Base-by-base conservation (phyloP, 2,797 vertebrate genomes). In the Notamacropus eugenii region DNA sequence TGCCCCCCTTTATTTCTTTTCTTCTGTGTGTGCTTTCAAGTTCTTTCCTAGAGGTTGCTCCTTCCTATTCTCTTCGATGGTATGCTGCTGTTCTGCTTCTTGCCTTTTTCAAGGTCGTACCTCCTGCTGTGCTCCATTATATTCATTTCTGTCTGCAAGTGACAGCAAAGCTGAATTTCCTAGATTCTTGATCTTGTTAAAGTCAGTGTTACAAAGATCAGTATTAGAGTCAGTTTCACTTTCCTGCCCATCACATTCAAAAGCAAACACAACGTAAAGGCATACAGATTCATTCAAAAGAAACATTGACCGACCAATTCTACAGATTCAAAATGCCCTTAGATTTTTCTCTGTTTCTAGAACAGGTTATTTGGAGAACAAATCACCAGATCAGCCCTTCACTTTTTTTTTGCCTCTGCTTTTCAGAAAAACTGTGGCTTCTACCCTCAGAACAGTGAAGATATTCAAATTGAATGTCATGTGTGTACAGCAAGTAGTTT, bases 181-280 rank as follows among this genome's bases (percentile, higher is more conserved):
- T 62, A 91, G 29, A 58, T 87, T 93, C 93, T 96, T 96, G 93
- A 93, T 97, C 90, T 96, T 97, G 92, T 97, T 95, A 93, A 95
- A 96, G 90, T 96, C 91, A 93, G 27, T 93, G n/a, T 95, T 97
- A 97, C 67, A 96, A 96, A 96, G 94, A 96, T 96, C 31, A 96
- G 74, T 97, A 96, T 92, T 94, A 96, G 95, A 97, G 87, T 96
- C 67, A 90, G 90, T 93, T 98, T 97, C 92, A 90, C 54, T 97
- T 96, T 93, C 46, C 93, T 97, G 90, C 34, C 92, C 82, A 90
- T 95, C 74, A 95, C n/a, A 95, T 62, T 95, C 92, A 93, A 54
- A 67, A 95, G 28, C 90, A 96, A 93, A 92, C 54, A 58, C 19
- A 46, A 27, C 91, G 31, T 95, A 91, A 93, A 94, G 50, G 10